Percentiles rank a stretch among this genome's conserved stretches.
These are phyloP conservation scores for Cryptomyrus ogoouensis DNA, from an alignment of 2,113 vertebrate species.

Conservation along the genomic window DNA sequence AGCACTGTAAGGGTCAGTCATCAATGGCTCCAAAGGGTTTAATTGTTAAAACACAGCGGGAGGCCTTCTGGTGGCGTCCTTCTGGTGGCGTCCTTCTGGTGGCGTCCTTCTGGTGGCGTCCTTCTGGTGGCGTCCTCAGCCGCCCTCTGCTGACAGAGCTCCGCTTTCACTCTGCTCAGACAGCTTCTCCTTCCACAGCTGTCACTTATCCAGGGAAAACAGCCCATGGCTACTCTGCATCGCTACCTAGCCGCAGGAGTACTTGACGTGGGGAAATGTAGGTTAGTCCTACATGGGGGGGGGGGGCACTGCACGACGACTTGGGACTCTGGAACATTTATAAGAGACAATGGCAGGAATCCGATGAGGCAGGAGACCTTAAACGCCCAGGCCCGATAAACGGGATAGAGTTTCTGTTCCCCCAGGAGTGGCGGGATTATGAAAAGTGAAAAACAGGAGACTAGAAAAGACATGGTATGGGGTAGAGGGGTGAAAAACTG, in stretches of 20 bases:
- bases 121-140: not conserved
- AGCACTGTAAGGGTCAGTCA: not conserved
- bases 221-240: not conserved
- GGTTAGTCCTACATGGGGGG: not conserved
- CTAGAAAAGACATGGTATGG: not conserved
- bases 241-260: not conserved
- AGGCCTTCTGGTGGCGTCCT: not conserved
- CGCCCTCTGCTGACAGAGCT: not conserved
- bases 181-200: not conserved
- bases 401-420: not conserved
- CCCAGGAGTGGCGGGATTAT: not conserved
- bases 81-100: not conserved
- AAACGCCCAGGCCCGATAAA: not conserved
- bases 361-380: not conserved
- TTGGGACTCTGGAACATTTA: not conserved
- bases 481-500: not conserved
- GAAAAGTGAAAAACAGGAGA: not conserved
- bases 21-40: not conserved
- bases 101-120: not conserved
- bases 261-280: not conserved
- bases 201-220: not conserved
- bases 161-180: not conserved
- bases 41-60: not conserved
- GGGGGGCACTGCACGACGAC: not conserved
- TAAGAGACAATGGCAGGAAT: not conserved